Conservation (phyloP, 2,888 invertebrate species). For the Perizoma affinitatum region DNA sequence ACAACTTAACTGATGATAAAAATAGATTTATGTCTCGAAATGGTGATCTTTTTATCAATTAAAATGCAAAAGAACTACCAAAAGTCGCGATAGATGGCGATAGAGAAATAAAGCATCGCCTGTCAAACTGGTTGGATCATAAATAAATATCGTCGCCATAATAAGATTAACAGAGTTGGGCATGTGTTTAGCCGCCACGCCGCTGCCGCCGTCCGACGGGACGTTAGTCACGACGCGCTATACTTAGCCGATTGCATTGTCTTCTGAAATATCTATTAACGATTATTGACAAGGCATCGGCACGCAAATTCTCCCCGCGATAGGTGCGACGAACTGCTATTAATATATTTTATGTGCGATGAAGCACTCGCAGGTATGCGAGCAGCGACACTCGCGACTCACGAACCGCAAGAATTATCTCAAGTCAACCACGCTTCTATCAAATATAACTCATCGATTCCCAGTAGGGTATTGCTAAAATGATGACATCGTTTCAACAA, state of each 20-base stretch:
- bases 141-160: slow-evolving; percentile 79
- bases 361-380: slow-evolving; percentile 61
- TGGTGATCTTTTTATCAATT: slow-evolving; percentile 37
- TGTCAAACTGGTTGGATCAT: slow-evolving; percentile 73
- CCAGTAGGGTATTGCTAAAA: slow-evolving; percentile 24
- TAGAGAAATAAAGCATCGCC: slow-evolving; percentile 63
- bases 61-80: slow-evolving; percentile 28
- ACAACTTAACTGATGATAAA: slow-evolving; percentile 52
- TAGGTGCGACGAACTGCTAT: slow-evolving; percentile 83
- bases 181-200: slow-evolving; percentile 58
- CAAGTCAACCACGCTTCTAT: slow-evolving; percentile 21
- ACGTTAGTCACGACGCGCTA: slow-evolving; percentile 78
- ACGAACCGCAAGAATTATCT: slow-evolving; percentile 29
- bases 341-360: slow-evolving; percentile 78
- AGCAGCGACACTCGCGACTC: slow-evolving; percentile 43
- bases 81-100: slow-evolving; percentile 37
- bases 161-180: slow-evolving; percentile 78
- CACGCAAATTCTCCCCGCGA: slow-evolving; percentile 78
- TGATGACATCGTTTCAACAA: slow-evolving; percentile 32
- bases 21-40: slow-evolving; percentile 50
- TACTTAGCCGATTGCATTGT: slow-evolving; percentile 82
- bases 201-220: slow-evolving; percentile 53
- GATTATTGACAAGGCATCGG: slow-evolving; percentile 84
- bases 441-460: slow-evolving; percentile 32
- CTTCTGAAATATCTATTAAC: slow-evolving; percentile 84